Evolutionary conservation across 2,888 invertebrate genomes (phyloP), one percentile per base, ranked within the genome.

Genomic region (Physocephala rufipes): DNA sequence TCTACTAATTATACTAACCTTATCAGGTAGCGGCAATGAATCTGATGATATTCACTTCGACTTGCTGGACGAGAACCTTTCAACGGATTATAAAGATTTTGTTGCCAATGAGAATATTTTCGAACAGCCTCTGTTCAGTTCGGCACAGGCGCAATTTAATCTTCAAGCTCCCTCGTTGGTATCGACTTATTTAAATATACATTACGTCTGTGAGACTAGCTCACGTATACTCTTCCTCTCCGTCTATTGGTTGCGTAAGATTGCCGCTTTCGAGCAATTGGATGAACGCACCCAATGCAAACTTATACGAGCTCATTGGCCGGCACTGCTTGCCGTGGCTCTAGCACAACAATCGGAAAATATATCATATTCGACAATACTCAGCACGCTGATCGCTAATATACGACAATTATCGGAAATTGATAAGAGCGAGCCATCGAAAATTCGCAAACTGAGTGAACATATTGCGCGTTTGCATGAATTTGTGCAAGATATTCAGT

Each of bases 181-280:
- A 78, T 94, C 96, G 16, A 90, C 94, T n/a, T 95, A 94, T 87
- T 90, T 97, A 79, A 95, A 96, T 78, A 91, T 95, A 81, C 97
- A 97, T 87, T 97, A 95, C 81, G 94, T 95, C 66, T 98, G 97
- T 87, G 98, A 99, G 88, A 95, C 95, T 77, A 97, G 96, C 28
- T 96, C 97, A 2, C 88, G 98, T 64, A 89, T 99, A 69, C 89
- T 99, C 71, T 96, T 97, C 82, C 90, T 96, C 13, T 91, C 93
- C 16, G 93, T 97, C 71, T 93, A 97, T 81, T 98, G 97, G 96
- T 90, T 95, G 66, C 89, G 93, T 76, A 93, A 93, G 79, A 90
- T 97, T 78, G 92, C 93, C 30, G 93, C 92, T 58, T 96, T 95
- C 84, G 91, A 92, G 79, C 89, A 91, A 43, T 88, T 97, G 78